Base-by-base conservation (phyloP, 2,888 invertebrate genomes). In the Zele albiditarsus region DNA sequence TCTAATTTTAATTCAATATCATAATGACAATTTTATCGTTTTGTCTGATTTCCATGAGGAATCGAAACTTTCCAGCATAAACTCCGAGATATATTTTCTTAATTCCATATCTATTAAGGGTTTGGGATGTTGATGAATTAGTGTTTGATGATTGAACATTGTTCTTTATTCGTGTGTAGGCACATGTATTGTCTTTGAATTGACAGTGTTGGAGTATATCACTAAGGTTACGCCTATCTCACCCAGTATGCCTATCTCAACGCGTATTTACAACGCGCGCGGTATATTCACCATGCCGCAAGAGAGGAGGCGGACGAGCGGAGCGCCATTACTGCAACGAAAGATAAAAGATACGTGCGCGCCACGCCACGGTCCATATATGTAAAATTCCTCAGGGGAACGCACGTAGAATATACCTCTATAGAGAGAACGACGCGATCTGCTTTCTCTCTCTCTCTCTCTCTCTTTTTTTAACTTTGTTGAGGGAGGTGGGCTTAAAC, bases 261-360 rank as follows among this genome's bases (percentile, higher is more conserved):
- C 53, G 78, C 79, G 80, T 84, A 84, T 86, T 86, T 83, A 86
- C 83, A 83, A 58, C 58, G 70, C 58, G 67, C 63, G 67, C 66
- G 71, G 74, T 70, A 57, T 71, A 74, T 79, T 77, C 75, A 53
- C 20, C 20, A 8, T 53, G 53, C 53, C 53, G n/a, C 76, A 75
- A 67, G 76, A 81, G 80, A 84, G 84, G 82, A 85, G 83, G 82
- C 82, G 84, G 81, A 85, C 82, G 83, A 83, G 83, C 79, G 75
- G 80, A 78, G 81, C 84, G 83, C 84, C 84, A 85, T 85, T 85
- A 84, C 83, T 81, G 83, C 78, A 84, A 82, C 83, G 82, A 80
- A 80, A 88, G 88, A 88, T 88, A 88, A 88, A 88, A 88, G 88
- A 88, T 88, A 88, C 82, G 86, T 82, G 84, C 82, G 83, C 83